A percentile compares a stretch with the other conserved stretches of the same genome.
phyloP scores from a whole-genome alignment of 2,888 invertebrate species.

The Sisyra nigra region DNA sequence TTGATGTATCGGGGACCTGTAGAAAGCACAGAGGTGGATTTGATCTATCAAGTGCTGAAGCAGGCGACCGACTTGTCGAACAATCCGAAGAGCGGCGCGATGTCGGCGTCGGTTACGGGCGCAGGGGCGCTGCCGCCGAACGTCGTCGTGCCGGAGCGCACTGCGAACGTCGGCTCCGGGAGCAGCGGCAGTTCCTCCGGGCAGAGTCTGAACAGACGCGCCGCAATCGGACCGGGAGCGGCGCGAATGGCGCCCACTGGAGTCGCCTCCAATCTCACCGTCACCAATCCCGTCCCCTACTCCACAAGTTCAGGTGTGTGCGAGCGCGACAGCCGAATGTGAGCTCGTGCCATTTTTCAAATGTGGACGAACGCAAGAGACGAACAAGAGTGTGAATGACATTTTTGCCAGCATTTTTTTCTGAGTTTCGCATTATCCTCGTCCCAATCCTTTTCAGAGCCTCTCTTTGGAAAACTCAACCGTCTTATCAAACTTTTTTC shows the following conservation, averaged over 20 bases:
- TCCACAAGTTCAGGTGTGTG: conserved; percentile 56
- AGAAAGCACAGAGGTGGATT: conserved; percentile 61
- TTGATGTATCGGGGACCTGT: conserved; percentile 17
- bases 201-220: conserved; percentile 32
- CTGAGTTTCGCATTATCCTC: no score
- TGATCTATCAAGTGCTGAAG: conserved; percentile 88
- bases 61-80: conserved; percentile 79
- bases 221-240: conserved; percentile 14
- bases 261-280: conserved; percentile 36
- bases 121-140: conserved; percentile 29
- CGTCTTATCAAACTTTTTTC: no score
- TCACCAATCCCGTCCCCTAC: conserved; percentile 43
- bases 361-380: neutral
- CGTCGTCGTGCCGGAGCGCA: conserved; percentile 26
- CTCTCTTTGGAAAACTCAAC: no score
- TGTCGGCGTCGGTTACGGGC: conserved; percentile 25
- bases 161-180: conserved; percentile 20
- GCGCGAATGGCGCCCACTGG: conserved; percentile 29
- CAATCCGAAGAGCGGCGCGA: conserved; percentile 23
- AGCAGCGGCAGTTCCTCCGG: conserved; percentile 31
- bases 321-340: conserved; percentile 5
- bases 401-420: neutral
- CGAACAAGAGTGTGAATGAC: neutral
- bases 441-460: no score
- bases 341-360: no score